Evolutionary conservation across 2,113 vertebrate genomes (phyloP), one percentile per base, ranked within the genome.

Genomic region (Larimichthys crocea): DNA sequence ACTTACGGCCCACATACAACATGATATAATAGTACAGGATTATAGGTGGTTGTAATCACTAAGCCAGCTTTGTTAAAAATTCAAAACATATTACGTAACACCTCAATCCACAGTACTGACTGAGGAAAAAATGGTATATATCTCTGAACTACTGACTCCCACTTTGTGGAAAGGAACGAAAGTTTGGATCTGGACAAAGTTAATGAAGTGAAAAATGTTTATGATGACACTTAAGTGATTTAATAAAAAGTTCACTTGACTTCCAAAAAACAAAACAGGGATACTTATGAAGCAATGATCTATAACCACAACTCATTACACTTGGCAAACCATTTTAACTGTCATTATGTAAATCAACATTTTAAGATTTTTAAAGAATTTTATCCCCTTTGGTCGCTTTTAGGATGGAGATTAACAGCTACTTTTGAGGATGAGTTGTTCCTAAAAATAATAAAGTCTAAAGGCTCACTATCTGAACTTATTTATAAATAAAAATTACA

Each of bases 51-150:
- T 78, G 42, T 64, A 57, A 22, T 77, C 35, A 65, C 68, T 56
- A 74, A 85, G 55, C 76, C 73, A 61, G 55, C 66, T 65, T 83
- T 62, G 42, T 65, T 55, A 50, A 52, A 31, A 74, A 78, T 66
- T 68, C 31, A 82, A 83, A 90, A 84, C 76, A 88, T 14, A 77
- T 84, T 73, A 50, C 14, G 26, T 6, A 89, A 89, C 50, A 24
- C 55, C 22, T 1, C 22, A 64, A 53, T 56, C 5, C 66, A 44
- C 10, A 50, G 40, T 20, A 62, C 35, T 42, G 16, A 72, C 15
- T 14, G 31, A 62, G 16, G 44, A 46, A 59, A 66, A 63, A 77
- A 55, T 9, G 42, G 59, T 10, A 0, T 59, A n/a, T 61, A 65
- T 48, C 44, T 66, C 22, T 70, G 42, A 79, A 72, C 68, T 11